Evolutionary conservation across 2,888 invertebrate genomes (phyloP), one percentile per base, ranked within the genome.

Genomic region (Doris montereyensis): DNA sequence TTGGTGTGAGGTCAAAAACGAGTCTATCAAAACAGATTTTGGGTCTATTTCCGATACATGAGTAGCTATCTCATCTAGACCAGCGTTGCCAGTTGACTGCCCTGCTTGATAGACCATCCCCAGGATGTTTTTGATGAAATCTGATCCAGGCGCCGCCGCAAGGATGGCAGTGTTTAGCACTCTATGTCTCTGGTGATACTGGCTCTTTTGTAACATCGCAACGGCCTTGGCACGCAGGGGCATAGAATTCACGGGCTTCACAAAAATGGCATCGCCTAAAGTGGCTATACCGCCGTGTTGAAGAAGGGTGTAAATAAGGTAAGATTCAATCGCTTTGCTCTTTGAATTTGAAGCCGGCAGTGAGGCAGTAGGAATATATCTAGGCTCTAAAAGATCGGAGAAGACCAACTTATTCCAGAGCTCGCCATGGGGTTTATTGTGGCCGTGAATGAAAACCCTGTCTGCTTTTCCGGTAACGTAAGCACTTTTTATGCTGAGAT

Each of bases 401-500:
- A 35, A 21, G 5, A n/a, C 24, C 4, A 82, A 75, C 8, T 57
- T 58, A n/a, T 80, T 65, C 81, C 82, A 83, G 13, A 79, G 73
- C 13, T 21, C 17, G 13, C 81, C 80, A 17, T 26, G 21, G 3
- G 78, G 77, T 4, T 74, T 58, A 17, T 62, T 28, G n/a, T 72
- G 32, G 3, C 73, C 80, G 72, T 83, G 83, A 5, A 83, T 30
- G 79, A 71, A 82, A 1, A 82, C 82, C 24, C 67, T 67, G 13
- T 80, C 58, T 57, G 73, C 73, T 62, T 65, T 35, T 1, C 79
- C 82, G 10, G 28, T 67, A 10, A 79, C 17, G 30, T 79, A 78
- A 30, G 81, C 80, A 77, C 83, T 83, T 28, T 79, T 72, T n/a
- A 83, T 76, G 68, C 83, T 83, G 1, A 71, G 70, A 52, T 81